phyloP scores from a whole-genome alignment of 2,888 invertebrate species.

The Panopea generosa region DNA sequence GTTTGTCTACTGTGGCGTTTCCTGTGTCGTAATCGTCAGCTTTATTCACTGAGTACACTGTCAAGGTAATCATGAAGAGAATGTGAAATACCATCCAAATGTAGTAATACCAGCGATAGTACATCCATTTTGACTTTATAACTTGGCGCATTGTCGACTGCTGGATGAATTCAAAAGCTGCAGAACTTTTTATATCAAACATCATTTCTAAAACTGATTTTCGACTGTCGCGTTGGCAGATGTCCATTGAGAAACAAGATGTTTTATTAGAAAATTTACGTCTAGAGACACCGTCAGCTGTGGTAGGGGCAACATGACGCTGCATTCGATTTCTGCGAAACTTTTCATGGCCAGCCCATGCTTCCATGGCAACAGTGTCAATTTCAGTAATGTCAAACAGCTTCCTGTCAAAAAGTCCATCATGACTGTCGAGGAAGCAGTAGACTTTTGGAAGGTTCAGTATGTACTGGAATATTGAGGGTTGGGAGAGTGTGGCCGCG shows the following conservation, averaged over 20 bases:
- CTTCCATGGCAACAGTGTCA: slow-evolving; percentile 67
- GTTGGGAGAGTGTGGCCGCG: slow-evolving; percentile 66
- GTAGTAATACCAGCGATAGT: slow-evolving; percentile 61
- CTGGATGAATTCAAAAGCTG: slow-evolving; percentile 70
- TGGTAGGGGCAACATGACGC: slow-evolving; percentile 48
- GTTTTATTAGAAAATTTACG: slow-evolving; percentile 40
- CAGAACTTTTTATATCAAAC: slow-evolving; percentile 63
- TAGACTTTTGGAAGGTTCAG: slow-evolving; percentile 70
- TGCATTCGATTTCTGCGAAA: slow-evolving; percentile 25
- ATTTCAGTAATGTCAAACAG: slow-evolving; percentile 76
- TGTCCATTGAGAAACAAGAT: slow-evolving; percentile 36
- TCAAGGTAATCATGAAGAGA: slow-evolving; percentile 62
- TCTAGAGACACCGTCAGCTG: slow-evolving; percentile 58
- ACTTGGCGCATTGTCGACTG: slow-evolving; percentile 65
- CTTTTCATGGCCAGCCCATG: slow-evolving; percentile 45
- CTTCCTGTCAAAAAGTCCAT: slow-evolving; percentile 75
- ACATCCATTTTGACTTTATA: slow-evolving; percentile 71
- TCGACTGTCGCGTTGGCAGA: slow-evolving; percentile 34
- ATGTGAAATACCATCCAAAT: slow-evolving; percentile 69
- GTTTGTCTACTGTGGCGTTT: not conserved
- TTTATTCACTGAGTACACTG: slow-evolving; percentile 56
- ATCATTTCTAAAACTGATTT: slow-evolving; percentile 72
- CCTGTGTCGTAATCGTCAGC: slow-evolving; percentile 45
- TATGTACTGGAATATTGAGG: slow-evolving; percentile 67
- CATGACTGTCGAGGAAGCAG: slow-evolving; percentile 70